Evolutionary conservation across 2,888 invertebrate genomes (phyloP).

Genomic region (Machimus rusticus): DNA sequence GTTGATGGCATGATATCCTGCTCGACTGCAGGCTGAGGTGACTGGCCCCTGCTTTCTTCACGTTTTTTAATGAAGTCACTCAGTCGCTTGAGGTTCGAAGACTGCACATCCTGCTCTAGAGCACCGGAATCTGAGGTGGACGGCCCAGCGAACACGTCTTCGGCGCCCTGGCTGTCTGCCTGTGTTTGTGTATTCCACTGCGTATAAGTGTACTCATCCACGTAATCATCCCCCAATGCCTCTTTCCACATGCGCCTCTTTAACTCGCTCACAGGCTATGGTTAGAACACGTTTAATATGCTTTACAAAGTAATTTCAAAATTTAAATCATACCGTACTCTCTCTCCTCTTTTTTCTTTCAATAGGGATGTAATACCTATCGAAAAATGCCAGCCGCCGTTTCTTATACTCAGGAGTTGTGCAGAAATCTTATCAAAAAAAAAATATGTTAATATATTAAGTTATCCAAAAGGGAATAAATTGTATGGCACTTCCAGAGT

Average conservation of each 20-base stretch:
- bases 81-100: constrained; percentile 54
- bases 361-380: constrained; percentile 35
- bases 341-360: not conserved
- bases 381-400: constrained; percentile 48
- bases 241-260: constrained; percentile 47
- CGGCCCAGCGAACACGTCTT: constrained; percentile 41
- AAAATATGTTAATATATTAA: no score
- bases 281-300: not conserved
- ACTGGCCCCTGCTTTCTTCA: constrained; percentile 51
- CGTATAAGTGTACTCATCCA: constrained; percentile 24
- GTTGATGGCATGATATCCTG: not conserved
- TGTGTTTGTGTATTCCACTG: constrained; percentile 29
- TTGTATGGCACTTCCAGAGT: no score
- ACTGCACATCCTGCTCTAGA: not conserved
- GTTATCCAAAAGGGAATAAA: not conserved
- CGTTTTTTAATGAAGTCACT: constrained; percentile 59
- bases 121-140: constrained; percentile 44
- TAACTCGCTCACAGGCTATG: constrained; percentile 44
- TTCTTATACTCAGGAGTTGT: constrained; percentile 59
- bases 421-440: constrained; percentile 53
- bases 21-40: constrained; percentile 50
- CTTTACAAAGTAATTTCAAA: not conserved
- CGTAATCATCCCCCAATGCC: constrained; percentile 47
- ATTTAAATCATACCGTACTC: constrained; percentile 35
- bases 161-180: not conserved